Evolutionary conservation across 2,888 invertebrate genomes (phyloP).

Genomic region (Drosophila mayaguana): DNA sequence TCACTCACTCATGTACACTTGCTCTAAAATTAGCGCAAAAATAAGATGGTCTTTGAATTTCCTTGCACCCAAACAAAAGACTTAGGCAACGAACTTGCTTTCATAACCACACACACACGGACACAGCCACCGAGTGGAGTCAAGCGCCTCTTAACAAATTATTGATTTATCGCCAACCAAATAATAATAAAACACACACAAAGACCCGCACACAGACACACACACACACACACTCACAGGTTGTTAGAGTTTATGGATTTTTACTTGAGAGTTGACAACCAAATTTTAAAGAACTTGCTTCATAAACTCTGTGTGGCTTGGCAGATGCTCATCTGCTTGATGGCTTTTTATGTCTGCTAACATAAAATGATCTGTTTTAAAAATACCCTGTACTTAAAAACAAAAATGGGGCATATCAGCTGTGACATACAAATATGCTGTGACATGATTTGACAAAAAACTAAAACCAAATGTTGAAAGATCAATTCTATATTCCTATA

Average conservation of each 20-base stretch:
- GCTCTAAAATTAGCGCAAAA: conserved; percentile 50
- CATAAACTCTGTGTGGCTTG: conserved; percentile 38
- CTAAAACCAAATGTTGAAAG: background rate
- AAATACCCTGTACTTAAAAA: background rate
- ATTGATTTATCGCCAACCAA: conserved; percentile 68
- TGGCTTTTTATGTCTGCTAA: conserved; percentile 30
- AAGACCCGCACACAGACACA: conserved; percentile 23
- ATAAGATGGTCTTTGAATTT: conserved; percentile 56
- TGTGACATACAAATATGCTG: too few species aligned
- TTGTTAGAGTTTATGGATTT: conserved; percentile 20
- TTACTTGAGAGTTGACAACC: conserved; percentile 27
- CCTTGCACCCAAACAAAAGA: conserved; percentile 73
- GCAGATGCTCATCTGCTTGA: conserved; percentile 17
- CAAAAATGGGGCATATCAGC: background rate
- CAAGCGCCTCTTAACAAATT: conserved; percentile 72
- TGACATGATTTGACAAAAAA: too few species aligned
- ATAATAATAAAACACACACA: conserved; percentile 34
- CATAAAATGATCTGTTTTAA: conserved; percentile 20
- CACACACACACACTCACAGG: conserved; percentile 6
- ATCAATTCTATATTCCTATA: too few species aligned
- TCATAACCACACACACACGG: conserved; percentile 53
- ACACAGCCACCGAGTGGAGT: conserved; percentile 10
- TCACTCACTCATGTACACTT: conserved; percentile 6
- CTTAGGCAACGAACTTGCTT: conserved; percentile 80
- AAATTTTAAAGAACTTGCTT: conserved; percentile 32